Conservation (phyloP, 2,113 vertebrate species). For the Cheilinus undulatus region DNA sequence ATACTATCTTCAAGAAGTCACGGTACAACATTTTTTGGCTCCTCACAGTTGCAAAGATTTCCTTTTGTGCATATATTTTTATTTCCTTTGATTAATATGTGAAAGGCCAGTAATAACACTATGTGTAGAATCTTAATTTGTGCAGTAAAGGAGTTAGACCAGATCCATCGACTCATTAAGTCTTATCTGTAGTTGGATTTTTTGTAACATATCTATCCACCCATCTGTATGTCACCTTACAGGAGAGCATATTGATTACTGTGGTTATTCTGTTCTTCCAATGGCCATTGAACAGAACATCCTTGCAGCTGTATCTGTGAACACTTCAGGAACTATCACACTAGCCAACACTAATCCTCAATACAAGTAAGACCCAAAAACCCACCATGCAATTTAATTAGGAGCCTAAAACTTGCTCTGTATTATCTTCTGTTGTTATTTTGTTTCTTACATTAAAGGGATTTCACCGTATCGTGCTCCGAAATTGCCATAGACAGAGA, state of each 20-base stretch:
- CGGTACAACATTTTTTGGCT: no score
- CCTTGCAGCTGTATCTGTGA: slow-evolving; percentile 90
- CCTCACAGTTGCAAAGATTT: no score
- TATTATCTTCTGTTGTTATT: not conserved
- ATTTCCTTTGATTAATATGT: no score
- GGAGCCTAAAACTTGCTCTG: not conserved
- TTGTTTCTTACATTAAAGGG: slow-evolving; percentile 80
- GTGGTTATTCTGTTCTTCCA: slow-evolving; percentile 96
- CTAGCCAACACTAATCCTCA: slow-evolving; percentile 89
- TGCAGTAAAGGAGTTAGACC: no score
- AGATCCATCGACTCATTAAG: no score
- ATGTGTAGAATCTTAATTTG: no score
- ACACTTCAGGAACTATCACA: slow-evolving; percentile 83
- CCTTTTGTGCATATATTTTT: no score
- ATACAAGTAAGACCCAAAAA: slow-evolving; percentile 86
- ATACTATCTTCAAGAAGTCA: no score
- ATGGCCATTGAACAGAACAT: slow-evolving; percentile 98
- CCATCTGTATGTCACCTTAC: not conserved
- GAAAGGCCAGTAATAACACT: no score
- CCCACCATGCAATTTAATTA: not conserved
- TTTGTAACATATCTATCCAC: not conserved
- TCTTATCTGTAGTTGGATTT: not conserved
- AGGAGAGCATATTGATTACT: slow-evolving; percentile 99
- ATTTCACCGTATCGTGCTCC: slow-evolving; percentile 84
- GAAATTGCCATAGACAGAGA: slow-evolving; percentile 89